These are phyloP conservation scores for Cyanocitta stelleri DNA, from an alignment of 2,113 vertebrate species.

Conservation along the genomic window DNA sequence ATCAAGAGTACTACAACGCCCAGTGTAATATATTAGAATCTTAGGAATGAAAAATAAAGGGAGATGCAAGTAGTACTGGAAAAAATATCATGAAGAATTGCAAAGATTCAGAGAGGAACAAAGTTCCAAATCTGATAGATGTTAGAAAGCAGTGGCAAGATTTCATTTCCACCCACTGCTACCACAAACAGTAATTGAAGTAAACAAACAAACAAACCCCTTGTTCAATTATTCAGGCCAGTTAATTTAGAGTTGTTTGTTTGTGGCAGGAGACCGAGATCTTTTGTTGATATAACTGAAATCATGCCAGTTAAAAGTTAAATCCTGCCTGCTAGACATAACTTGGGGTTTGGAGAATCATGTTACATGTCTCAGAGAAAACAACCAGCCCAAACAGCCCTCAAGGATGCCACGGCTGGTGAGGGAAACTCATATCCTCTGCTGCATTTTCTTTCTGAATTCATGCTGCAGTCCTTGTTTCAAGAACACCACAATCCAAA, in stretches of 20 bases:
- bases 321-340: conserved; percentile 30
- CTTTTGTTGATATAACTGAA: conserved; percentile 47
- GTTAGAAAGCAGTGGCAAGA: neutral
- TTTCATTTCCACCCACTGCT: conserved; percentile 36
- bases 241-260: conserved; percentile 53
- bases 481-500: neutral
- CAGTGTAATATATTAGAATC: neutral
- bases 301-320: conserved; percentile 21
- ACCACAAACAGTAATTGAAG: conserved; percentile 56
- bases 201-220: conserved; percentile 52
- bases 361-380: neutral
- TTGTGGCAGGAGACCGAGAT: conserved; percentile 26
- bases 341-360: neutral
- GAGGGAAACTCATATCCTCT: neutral
- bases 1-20: neutral
- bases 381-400: neutral
- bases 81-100: neutral
- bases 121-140: neutral
- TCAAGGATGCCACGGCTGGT: neutral
- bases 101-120: neutral
- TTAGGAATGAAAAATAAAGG: neutral
- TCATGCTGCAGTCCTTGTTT: neutral
- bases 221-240: conserved; percentile 33
- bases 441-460: neutral
- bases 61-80: neutral